Evolutionary conservation across 2,888 invertebrate species (phyloP).

Genomic region (Dendrolimus houi): DNA sequence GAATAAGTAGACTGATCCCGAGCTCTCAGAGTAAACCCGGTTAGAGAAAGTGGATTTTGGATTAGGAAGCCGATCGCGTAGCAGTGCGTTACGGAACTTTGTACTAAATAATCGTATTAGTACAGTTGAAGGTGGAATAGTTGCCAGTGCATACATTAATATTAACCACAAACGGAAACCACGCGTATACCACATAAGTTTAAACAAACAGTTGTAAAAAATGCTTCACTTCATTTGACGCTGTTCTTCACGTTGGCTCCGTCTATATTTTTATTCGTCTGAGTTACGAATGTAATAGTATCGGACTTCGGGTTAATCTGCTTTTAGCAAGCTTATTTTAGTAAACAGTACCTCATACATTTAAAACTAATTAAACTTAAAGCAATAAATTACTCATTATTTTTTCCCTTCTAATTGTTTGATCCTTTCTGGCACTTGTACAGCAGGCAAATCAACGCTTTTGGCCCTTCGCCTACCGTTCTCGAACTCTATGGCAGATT

Average conservation of each 20-base stretch:
- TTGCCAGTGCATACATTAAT: not conserved
- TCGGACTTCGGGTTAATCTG: no score
- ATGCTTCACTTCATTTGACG: no score
- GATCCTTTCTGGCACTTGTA: conserved; percentile 63
- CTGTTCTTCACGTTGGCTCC: no score
- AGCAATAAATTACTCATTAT: conserved; percentile 21
- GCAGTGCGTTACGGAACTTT: no score
- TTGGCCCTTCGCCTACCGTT: conserved; percentile 56
- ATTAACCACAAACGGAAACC: not conserved
- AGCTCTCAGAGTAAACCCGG: no score
- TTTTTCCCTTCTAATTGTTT: conserved; percentile 51
- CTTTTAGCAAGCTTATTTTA: not conserved
- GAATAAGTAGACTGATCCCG: no score
- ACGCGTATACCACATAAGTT: no score
- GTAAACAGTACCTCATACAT: not conserved
- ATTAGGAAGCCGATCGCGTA: no score
- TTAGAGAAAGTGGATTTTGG: no score
- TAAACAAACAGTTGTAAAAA: no score
- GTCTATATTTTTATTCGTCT: not conserved
- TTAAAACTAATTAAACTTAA: conserved; percentile 1
- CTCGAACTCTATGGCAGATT: conserved; percentile 27
- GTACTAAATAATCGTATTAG: no score
- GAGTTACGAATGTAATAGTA: not conserved
- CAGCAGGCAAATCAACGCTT: conserved; percentile 65
- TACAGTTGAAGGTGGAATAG: no score